phyloP scores from a whole-genome alignment of 2,113 vertebrate species.

The Colinus virginianus region DNA sequence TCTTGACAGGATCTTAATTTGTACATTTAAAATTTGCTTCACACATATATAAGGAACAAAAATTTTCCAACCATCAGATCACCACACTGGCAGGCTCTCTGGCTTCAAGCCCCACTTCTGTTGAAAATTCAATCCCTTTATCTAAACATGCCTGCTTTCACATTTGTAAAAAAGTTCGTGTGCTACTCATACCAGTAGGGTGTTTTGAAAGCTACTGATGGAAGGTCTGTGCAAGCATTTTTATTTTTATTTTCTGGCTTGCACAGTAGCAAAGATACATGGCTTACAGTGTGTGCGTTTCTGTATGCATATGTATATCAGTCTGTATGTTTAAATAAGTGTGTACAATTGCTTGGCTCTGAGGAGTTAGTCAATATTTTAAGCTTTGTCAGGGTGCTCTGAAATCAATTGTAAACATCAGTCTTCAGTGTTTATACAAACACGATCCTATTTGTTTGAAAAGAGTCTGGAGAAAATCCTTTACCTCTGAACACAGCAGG shows the following conservation, averaged over 20 bases:
- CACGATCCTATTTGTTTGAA: not conserved
- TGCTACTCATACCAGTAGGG: not conserved
- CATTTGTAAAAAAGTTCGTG: constrained; percentile 1
- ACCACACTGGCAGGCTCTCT: not conserved
- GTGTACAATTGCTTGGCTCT: not conserved
- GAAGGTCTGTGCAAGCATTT: not conserved
- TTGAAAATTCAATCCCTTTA: not conserved
- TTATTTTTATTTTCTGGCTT: not conserved
- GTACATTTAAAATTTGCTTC: constrained; percentile 72
- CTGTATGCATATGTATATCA: rapidly evolving
- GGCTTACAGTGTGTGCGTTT: not conserved
- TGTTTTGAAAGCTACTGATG: not conserved
- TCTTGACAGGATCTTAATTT: constrained; percentile 64
- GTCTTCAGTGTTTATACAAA: not conserved
- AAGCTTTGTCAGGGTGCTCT: constrained; percentile 10
- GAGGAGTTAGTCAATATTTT: constrained; percentile 26
- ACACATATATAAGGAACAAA: constrained; percentile 5
- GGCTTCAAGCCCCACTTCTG: not conserved
- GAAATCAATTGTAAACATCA: constrained; percentile 6
- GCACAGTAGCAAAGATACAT: not conserved
- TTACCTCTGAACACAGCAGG: not conserved
- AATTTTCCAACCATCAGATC: not conserved
- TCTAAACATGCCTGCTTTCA: not conserved
- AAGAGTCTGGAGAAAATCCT: not conserved
- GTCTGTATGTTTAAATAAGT: not conserved